phyloP scores from a whole-genome alignment of 2,888 invertebrate species.

The Alloscopus bannaensis region DNA sequence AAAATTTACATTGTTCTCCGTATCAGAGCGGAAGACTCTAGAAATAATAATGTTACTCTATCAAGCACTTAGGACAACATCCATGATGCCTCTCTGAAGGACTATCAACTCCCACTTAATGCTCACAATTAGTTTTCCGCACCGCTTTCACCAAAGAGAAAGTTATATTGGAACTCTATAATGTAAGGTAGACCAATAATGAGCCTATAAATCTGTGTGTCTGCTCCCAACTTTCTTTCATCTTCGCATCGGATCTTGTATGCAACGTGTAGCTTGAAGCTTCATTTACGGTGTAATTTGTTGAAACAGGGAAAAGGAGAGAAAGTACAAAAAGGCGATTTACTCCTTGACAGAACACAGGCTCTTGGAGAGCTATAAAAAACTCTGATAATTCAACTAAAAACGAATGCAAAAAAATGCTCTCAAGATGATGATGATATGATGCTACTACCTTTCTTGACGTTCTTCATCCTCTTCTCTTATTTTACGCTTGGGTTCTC shows the following conservation, averaged over 20 bases:
- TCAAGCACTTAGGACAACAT: too few relatives aligned
- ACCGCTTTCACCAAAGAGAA: background rate
- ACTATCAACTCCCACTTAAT: too few relatives aligned
- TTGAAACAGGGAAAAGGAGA: background rate
- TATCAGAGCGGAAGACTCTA: too few relatives aligned
- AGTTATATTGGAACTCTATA: background rate
- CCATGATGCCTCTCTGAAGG: too few relatives aligned
- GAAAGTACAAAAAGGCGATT: background rate
- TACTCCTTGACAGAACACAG: background rate
- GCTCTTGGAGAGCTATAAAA: background rate
- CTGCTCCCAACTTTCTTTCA: too few relatives aligned
- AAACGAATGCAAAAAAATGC: background rate
- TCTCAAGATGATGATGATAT: background rate
- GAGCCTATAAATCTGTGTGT: too few relatives aligned
- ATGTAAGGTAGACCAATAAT: too few relatives aligned
- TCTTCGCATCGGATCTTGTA: too few relatives aligned
- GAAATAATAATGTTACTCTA: too few relatives aligned
- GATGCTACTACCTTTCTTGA: background rate
- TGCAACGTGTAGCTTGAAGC: conserved; percentile 14
- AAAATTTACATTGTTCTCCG: too few relatives aligned
- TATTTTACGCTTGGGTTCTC: background rate
- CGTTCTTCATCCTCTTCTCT: background rate
- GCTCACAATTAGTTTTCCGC: too few relatives aligned
- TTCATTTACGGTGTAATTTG: conserved; percentile 12
- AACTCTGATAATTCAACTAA: conserved; percentile 7